Percentiles rank a stretch among this genome's conserved stretches.
These are phyloP conservation scores for Capromys pilorides DNA, from an alignment of 2,797 vertebrate genomes.

Conservation along the genomic window DNA sequence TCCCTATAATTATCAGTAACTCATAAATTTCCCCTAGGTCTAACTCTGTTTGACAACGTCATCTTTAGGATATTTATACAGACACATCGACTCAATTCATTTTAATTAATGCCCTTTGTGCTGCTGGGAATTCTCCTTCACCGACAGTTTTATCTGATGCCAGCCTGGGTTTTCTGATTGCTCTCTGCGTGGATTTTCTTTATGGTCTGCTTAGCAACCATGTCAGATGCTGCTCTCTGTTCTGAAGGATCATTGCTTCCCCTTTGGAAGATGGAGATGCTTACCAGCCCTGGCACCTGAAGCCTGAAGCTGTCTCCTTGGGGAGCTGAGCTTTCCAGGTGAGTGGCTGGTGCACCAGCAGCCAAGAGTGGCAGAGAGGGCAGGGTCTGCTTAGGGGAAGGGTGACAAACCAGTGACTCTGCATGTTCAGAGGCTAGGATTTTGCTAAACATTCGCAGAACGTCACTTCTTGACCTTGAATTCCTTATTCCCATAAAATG, in stretches of 20 bases:
- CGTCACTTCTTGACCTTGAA: neutral
- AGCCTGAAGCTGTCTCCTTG: neutral
- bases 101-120: constrained; percentile 69
- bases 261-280: constrained; percentile 1
- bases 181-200: constrained; percentile 22
- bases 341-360: neutral
- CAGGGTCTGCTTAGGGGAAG: neutral
- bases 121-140: constrained; percentile 54
- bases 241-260: constrained; percentile 29
- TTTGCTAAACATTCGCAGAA: neutral
- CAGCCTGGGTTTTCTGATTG: constrained; percentile 20
- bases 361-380: neutral
- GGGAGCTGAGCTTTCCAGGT: neutral
- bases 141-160: constrained; percentile 32
- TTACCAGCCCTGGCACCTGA: neutral
- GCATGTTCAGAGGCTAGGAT: neutral
- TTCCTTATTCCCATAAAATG: neutral
- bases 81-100: constrained; percentile 38
- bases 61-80: constrained; percentile 69
- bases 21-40: constrained; percentile 70
- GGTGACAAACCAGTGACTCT: neutral
- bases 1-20: constrained; percentile 65
- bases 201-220: constrained; percentile 37
- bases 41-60: constrained; percentile 58
- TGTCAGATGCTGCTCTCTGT: constrained; percentile 22